These are phyloP conservation scores for Lepisosteus osseus DNA, from an alignment of 2,113 vertebrate species.

Conservation along the genomic window DNA sequence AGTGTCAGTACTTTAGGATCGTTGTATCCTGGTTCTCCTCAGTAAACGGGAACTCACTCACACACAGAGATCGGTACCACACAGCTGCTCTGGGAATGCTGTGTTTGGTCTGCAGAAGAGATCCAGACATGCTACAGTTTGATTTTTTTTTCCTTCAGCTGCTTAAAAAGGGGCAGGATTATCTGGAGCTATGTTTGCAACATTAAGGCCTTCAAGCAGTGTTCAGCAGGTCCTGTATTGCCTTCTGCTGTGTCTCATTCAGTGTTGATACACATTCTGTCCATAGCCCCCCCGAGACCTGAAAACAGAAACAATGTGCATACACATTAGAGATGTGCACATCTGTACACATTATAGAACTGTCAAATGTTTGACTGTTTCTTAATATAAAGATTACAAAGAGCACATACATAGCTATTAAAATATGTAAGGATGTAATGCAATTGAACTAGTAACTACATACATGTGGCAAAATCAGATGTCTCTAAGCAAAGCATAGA, in stretches of 20 bases:
- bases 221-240: conserved; percentile 93
- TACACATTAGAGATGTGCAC: too few relatives aligned
- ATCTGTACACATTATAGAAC: too few relatives aligned
- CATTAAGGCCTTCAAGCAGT: conserved; percentile 78
- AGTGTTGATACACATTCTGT: conserved; percentile 90
- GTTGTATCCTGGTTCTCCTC: conserved; percentile 50
- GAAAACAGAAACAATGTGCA: background rate
- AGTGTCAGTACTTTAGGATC: conserved; percentile 56
- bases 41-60: conserved; percentile 43
- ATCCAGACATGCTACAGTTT: conserved; percentile 67
- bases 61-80: conserved; percentile 41
- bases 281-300: conserved; percentile 93
- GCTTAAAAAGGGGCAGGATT: conserved; percentile 76
- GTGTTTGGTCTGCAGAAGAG: conserved; percentile 53
- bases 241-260: conserved; percentile 90
- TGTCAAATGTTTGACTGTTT: too few relatives aligned
- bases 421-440: too few relatives aligned
- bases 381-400: too few relatives aligned
- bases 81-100: conserved; percentile 46
- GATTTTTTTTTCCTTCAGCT: conserved; percentile 39
- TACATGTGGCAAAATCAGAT: too few relatives aligned
- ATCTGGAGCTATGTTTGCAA: conserved; percentile 74
- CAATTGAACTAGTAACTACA: too few relatives aligned
- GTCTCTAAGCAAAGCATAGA: too few relatives aligned
- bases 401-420: too few relatives aligned